Evolutionary conservation across 2,888 invertebrate genomes (phyloP), one percentile per base, ranked within the genome.

Genomic region (Dasypolia templi): DNA sequence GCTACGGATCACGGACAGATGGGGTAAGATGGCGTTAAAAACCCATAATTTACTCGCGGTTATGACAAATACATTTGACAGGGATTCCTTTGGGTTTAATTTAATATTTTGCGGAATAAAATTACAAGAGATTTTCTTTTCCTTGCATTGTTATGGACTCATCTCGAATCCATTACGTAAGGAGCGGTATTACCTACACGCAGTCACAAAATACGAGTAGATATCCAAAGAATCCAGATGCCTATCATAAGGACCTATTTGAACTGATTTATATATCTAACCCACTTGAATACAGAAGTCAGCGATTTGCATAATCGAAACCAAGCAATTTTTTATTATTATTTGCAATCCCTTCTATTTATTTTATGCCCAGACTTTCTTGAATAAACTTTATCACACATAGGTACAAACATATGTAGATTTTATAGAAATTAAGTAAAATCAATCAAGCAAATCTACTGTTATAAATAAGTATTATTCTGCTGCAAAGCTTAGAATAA

Each of bases 1-100:
- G 86, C 74, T 67, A 68, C 67, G 71, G 86, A 87, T 89, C 88
- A 80, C 82, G 61, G 82, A 77, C 86, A 87, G 89, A 88, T 87
- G 85, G 74, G 70, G 59, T 58, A 62, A 42, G 63, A 59, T 35
- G 29, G 77, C 12, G 67, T 61, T 66, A 61, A 63, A 55, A 75
- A 12, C 9, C n/a, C 65, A 68, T 56, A 65, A 78, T 32, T 68
- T 78, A 44, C n/a, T 17, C 3, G 6, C 0, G 6, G 22, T 64
- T 68, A 14, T 68, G 44, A 62, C 42, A 53, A 77, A 76, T 67
- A 71, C 0, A 51, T 49, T 75, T 14, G 32, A 32, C 2, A 4
- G 17, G 14, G 3, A 42, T 0, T 44, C 64, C 56, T 56, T n/a
- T 11, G 0, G 11, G n/a, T n/a, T n/a, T n/a, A 1, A 0, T 22